Evolutionary conservation across 2,797 vertebrate species (phyloP).

Genomic region (Cyprinodon diabolis): DNA sequence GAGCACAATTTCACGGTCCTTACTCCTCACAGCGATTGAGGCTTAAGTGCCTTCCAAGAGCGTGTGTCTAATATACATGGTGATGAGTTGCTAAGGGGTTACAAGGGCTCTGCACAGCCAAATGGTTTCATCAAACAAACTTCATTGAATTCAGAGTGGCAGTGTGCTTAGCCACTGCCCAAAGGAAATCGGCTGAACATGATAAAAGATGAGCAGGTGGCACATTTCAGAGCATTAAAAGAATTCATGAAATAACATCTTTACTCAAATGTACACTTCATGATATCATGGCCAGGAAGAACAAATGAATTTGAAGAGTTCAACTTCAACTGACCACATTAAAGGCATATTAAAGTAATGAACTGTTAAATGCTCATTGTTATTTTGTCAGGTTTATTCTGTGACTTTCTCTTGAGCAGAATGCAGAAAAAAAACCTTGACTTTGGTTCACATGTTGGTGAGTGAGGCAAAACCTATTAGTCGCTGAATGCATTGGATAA

Average conservation of each 20-base stretch:
- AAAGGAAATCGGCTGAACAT: constrained; percentile 50
- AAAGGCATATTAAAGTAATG: constrained; percentile 12
- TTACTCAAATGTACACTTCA: constrained; percentile 14
- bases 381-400: not conserved
- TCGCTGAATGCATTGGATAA: constrained; percentile 53
- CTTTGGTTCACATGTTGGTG: not conserved
- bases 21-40: constrained; percentile 55
- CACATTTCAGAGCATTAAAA: constrained; percentile 41
- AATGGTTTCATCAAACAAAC: constrained; percentile 69
- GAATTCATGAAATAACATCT: constrained; percentile 21
- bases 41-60: constrained; percentile 65
- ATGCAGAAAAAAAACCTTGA: constrained; percentile 4
- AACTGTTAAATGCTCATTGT: constrained; percentile 3
- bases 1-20: constrained; percentile 73
- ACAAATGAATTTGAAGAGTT: constrained; percentile 1
- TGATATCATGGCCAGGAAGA: not conserved
- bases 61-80: constrained; percentile 73
- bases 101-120: constrained; percentile 45
- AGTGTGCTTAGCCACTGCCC: constrained; percentile 47
- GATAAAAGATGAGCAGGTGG: constrained; percentile 42
- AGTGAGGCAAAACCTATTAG: constrained; percentile 45
- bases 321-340: constrained; percentile 7
- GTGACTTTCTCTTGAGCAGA: constrained; percentile 4
- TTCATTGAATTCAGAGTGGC: constrained; percentile 54
- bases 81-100: constrained; percentile 72